A percentile compares a stretch with the other conserved stretches of the same genome.
phyloP scores from a whole-genome alignment of 2,113 vertebrate species.

The Sprattus sprattus region DNA sequence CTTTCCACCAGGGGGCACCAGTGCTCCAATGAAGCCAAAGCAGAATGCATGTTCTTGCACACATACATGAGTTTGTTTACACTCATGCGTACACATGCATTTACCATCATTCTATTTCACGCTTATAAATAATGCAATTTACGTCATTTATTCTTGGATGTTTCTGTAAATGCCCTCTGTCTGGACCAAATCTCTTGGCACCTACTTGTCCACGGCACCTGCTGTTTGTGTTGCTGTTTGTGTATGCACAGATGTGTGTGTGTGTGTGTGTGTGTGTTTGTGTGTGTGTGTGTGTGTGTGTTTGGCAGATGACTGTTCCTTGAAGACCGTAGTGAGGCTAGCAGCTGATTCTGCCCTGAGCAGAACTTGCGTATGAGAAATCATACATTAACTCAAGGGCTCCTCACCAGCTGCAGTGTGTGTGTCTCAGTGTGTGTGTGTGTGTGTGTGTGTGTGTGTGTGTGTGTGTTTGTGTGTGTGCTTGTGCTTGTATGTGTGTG shows the following conservation, averaged over 20 bases:
- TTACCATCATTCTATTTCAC: not conserved
- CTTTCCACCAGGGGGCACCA: not conserved
- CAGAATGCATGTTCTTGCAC: not conserved
- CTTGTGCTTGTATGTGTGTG: not conserved
- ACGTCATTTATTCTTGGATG: not conserved
- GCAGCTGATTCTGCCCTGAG: not conserved
- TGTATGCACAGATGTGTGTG: not conserved
- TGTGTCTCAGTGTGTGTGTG: not conserved
- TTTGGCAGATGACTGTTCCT: not conserved
- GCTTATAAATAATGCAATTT: not conserved
- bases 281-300: constrained; percentile 1
- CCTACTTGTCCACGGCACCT: not conserved
- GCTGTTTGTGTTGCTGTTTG: not conserved
- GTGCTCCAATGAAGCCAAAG: not conserved
- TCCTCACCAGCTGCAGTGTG: not conserved
- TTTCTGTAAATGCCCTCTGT: not conserved
- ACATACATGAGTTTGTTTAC: not conserved
- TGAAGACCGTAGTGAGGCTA: not conserved
- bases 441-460: not conserved
- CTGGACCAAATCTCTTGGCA: constrained; percentile 4
- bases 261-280: constrained; percentile 9
- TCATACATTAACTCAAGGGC: constrained; percentile 8
- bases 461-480: not conserved
- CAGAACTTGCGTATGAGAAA: constrained; percentile 5
- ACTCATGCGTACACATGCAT: not conserved